A percentile compares a stretch with the other conserved stretches of the same genome.
These are phyloP conservation scores for Geopemphigus sp. DNA, from an alignment of 1,140 invertebrate genomes.

Conservation along the genomic window DNA sequence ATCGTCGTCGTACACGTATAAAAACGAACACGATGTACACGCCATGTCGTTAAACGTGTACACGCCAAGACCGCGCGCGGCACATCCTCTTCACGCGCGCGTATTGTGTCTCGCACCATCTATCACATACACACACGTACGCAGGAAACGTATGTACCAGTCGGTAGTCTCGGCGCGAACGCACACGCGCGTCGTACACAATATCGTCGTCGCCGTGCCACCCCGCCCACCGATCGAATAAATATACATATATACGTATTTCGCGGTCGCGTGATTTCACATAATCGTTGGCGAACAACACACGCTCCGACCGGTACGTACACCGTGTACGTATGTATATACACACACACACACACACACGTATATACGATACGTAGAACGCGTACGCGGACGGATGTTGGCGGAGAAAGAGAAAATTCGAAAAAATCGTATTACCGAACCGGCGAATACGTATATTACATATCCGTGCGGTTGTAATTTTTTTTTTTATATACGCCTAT, in stretches of 20 bases:
- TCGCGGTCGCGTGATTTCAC: slow-evolving; percentile 15
- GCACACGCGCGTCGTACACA: background rate
- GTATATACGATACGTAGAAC: no score
- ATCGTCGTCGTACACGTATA: background rate
- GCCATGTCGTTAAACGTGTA: slow-evolving; percentile 41
- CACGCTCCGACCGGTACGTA: no score
- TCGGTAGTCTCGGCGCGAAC: background rate
- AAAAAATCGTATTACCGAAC: no score
- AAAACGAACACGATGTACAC: slow-evolving; percentile 6
- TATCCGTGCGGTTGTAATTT: slow-evolving; percentile 24
- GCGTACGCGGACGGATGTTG: no score
- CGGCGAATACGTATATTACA: background rate
- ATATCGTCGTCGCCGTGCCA: background rate
- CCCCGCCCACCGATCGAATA: background rate
- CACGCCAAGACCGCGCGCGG: slow-evolving; percentile 28
- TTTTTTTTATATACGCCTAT: slow-evolving; percentile 10
- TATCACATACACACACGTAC: background rate
- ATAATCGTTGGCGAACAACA: background rate
- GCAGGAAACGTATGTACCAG: slow-evolving; percentile 18
- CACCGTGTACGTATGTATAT: no score
- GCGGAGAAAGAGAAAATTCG: no score
- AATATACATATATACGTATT: background rate
- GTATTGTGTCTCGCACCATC: slow-evolving; percentile 6
- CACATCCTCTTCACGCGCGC: slow-evolving; percentile 31
- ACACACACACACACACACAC: no score